Evolutionary conservation across 2,888 invertebrate genomes (phyloP).

Genomic region (Drosophila greeni): DNA sequence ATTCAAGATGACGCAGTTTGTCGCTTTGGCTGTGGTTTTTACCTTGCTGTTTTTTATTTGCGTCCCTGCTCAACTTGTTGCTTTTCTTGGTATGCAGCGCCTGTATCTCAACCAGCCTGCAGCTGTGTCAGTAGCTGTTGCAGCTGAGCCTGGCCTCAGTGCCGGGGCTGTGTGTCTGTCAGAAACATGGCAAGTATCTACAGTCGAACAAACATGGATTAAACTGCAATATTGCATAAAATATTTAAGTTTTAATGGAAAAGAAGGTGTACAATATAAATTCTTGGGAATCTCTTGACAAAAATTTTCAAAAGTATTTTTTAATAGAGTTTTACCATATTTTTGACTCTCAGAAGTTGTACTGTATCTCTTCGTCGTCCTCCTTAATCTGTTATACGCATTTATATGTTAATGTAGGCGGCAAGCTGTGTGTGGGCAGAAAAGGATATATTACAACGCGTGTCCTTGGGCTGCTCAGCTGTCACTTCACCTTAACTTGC

Average conservation of each 20-base stretch:
- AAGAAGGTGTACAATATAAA: not conserved
- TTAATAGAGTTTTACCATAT: no score
- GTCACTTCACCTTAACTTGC: conserved; percentile 36
- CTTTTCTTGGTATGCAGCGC: conserved; percentile 49
- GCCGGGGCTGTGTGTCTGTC: conserved; percentile 42
- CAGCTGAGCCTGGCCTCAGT: conserved; percentile 4
- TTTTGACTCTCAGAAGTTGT: not conserved
- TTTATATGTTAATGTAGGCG: conserved; percentile 62
- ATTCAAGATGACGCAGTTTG: conserved; percentile 63
- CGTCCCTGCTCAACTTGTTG: conserved; percentile 58
- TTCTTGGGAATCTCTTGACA: no score
- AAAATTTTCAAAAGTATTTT: no score
- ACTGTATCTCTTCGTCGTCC: conserved; percentile 43
- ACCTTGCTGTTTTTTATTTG: conserved; percentile 29
- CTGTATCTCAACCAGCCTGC: conserved; percentile 34
- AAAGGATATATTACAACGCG: conserved; percentile 29
- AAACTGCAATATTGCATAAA: not conserved
- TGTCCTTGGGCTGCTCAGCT: conserved; percentile 26
- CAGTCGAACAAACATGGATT: not conserved
- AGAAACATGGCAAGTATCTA: conserved; percentile 43
- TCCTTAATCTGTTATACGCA: conserved; percentile 55
- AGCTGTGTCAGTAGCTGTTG: conserved; percentile 20
- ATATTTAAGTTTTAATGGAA: not conserved
- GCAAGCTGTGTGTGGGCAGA: conserved; percentile 24
- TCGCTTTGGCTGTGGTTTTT: conserved; percentile 27